Base-by-base conservation (phyloP, 2,797 vertebrate species). In the Chelonia mydas region DNA sequence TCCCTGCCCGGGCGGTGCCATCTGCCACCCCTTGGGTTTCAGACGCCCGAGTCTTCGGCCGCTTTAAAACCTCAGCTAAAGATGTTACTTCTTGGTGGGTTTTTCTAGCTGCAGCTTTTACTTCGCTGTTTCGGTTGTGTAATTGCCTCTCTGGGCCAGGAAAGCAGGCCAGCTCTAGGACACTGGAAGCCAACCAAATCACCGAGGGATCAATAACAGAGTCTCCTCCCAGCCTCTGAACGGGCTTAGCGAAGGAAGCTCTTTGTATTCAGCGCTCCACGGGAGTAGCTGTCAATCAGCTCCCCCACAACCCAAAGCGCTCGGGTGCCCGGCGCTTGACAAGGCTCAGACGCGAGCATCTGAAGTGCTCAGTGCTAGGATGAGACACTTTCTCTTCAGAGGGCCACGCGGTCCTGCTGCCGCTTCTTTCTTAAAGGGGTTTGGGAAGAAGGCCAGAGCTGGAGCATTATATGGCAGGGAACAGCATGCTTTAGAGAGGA, bases 201-300 rank as follows among this genome's bases (percentile, higher is more conserved):
- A 13, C 12, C 12, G 47, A 21, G 8, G 17, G 45, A 33, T 5
- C 50, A 21, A 0, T 7, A 57, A n/a, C 88, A 11, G 27, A 47
- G 12, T 2, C 4, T n/a, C 31, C 41, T 23, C n/a, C 8, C 5
- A 19, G 65, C 1, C 0, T 11, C 68, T 54, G 54, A 17, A 45
- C 0, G 0, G 19, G 8, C 51, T 57, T 2, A 5, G 3, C 4
- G 59, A 11, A 28, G 1, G 7, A 82, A 65, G 19, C 0, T 1
- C n/a, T 83, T 0, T 0, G 5, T 77, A 47, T 82, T 53, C 1
- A 0, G 28, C 19, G 1, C 2, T 8, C 0, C 2, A 33, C 15
- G 13, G 87, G 57, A 92, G n/a, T 65, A 45, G 92, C 78, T 37
- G 80, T 0, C 74, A 87, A 91, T 65, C 84, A 13, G 23, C 16